Evolutionary conservation across 2,888 invertebrate species (phyloP).

Genomic region (Atethmia centrago): DNA sequence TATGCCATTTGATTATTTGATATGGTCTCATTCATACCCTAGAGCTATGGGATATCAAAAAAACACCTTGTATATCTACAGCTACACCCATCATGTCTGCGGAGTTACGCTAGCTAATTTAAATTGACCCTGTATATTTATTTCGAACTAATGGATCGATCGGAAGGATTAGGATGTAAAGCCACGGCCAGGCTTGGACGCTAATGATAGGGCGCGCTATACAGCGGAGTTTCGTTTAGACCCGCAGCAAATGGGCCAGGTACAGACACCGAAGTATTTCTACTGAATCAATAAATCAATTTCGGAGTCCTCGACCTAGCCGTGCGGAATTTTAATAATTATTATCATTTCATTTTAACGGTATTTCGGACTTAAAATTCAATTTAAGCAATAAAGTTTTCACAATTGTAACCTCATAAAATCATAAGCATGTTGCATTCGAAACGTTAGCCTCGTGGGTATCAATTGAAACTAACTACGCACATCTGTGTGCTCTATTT

Average conservation of each 20-base stretch:
- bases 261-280: slow-evolving; percentile 34
- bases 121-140: too few species aligned
- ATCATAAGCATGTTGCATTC: slow-evolving; percentile 38
- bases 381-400: slow-evolving; percentile 27
- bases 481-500: slow-evolving; percentile 59
- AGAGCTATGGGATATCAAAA: too few species aligned
- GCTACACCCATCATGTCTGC: too few species aligned
- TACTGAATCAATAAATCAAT: slow-evolving; percentile 47
- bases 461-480: slow-evolving; percentile 61
- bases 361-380: slow-evolving; percentile 14
- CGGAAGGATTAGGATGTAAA: slow-evolving; percentile 33
- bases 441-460: slow-evolving; percentile 55
- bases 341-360: slow-evolving; percentile 18
- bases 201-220: slow-evolving; percentile 26
- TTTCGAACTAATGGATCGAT: not conserved
- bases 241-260: slow-evolving; percentile 30
- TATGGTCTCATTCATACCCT: too few species aligned
- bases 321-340: slow-evolving; percentile 7
- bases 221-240: slow-evolving; percentile 34
- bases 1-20: too few species aligned
- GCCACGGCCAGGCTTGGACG: slow-evolving; percentile 2
- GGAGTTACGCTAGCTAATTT: too few species aligned
- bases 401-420: slow-evolving; percentile 58
- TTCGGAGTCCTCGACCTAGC: not conserved
- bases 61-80: too few species aligned